Percentiles rank a stretch among this genome's conserved stretches.
Evolutionary conservation across 1,140 invertebrate genomes (phyloP).

Genomic region (Palaemon carinicauda): DNA sequence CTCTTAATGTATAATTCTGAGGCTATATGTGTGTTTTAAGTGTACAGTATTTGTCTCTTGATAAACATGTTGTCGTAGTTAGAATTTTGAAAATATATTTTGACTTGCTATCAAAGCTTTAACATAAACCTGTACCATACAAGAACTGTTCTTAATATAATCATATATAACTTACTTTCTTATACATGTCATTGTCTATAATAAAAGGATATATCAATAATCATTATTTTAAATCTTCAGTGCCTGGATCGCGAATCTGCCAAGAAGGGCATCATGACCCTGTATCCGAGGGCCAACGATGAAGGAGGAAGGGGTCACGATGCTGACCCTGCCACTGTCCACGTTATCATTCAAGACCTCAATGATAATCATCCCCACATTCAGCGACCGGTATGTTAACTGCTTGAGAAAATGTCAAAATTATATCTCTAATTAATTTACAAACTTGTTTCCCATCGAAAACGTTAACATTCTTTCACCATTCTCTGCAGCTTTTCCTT

Average conservation of each 20-base stretch:
- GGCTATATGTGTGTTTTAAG: not conserved
- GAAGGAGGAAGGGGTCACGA: slow-evolving; percentile 41
- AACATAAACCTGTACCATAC: no score
- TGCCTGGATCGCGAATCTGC: slow-evolving; percentile 42
- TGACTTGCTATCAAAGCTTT: no score
- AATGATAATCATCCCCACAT: slow-evolving; percentile 40
- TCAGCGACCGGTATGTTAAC: slow-evolving; percentile 15
- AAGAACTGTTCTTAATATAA: no score
- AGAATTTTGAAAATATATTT: no score
- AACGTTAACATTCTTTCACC: no score
- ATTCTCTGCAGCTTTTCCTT: not conserved
- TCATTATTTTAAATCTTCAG: not conserved
- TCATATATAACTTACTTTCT: no score
- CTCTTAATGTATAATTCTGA: no score
- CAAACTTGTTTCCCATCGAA: no score
- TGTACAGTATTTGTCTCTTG: not conserved
- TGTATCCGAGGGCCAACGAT: slow-evolving; percentile 39
- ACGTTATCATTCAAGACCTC: slow-evolving; percentile 32
- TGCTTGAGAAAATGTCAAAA: no score
- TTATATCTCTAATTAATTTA: not conserved
- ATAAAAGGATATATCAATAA: not conserved
- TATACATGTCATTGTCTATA: no score
- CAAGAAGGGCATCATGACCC: slow-evolving; percentile 18
- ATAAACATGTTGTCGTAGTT: no score
- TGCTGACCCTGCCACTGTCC: slow-evolving; percentile 40